Evolutionary conservation across 2,888 invertebrate genomes (phyloP), one percentile per base, ranked within the genome.

Genomic region (Heliconius cydno): DNA sequence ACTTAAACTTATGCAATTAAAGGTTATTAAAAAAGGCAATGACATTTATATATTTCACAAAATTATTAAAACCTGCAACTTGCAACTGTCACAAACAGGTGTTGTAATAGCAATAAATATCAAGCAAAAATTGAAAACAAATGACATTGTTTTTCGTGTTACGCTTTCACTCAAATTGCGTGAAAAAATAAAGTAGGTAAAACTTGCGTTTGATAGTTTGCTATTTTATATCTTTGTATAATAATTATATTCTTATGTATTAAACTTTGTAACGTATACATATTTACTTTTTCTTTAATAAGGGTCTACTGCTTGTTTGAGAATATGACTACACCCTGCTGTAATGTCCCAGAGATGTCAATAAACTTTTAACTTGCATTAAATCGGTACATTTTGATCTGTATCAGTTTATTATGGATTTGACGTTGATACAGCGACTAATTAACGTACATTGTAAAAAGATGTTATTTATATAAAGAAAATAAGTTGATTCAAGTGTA

Each of bases 91-190:
- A 38, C 41, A 67, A 78, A 38, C 67, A 63, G 73, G 66, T 66
- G 25, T 34, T 60, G 67, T 38, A 67, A 68, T 68, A 75, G 63
- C 46, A 79, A 46, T 74, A 74, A 74, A 79, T 73, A 57, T 46
- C 41, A 63, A 30, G 66, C 60, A 79, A 79, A 76, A 70, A 68
- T 68, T 34, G 34, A 34, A 0, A 28, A 63, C 68, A 52, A 79
- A 74, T 68, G 74, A 70, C 78, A 79, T 75, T 78, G 68, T 75
- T 79, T 79, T 70, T 75, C 63, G 79, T 76, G 70, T 72, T 81
- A 74, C 67, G 81, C 82, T 84, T 86, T 85, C 83, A 80, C 82
- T 79, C 81, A 79, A 82, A 83, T 84, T 81, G 81, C 77, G 76
- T 75, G 76, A 83, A 68, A 68, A 68, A 38, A 83, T 81, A 73